These are phyloP conservation scores for Thomomys bottae DNA, from an alignment of 2,113 vertebrate species.

Conservation along the genomic window DNA sequence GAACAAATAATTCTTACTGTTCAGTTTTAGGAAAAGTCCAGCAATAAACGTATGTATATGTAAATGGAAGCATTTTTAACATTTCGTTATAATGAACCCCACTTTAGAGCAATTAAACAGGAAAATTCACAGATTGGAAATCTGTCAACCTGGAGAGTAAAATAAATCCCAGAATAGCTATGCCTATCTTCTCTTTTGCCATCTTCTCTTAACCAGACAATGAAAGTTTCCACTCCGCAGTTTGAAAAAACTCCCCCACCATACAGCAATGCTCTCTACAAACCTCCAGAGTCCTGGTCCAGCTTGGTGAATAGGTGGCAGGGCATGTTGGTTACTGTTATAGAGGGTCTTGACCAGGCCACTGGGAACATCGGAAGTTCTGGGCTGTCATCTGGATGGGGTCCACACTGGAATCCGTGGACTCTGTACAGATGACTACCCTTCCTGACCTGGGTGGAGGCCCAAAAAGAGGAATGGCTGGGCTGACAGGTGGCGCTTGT, in stretches of 20 bases:
- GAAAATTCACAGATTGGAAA: background rate
- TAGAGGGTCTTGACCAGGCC: background rate
- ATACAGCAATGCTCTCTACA: background rate
- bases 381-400: background rate
- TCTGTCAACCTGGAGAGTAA: background rate
- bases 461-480: background rate
- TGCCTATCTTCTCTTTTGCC: background rate
- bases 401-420: background rate
- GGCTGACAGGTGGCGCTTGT: too few species aligned
- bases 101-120: background rate
- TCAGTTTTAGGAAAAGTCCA: background rate
- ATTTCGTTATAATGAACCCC: background rate
- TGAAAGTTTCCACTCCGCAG: accelerated
- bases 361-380: background rate
- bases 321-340: too few species aligned
- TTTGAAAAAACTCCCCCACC: accelerated
- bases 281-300: background rate
- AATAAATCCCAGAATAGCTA: background rate
- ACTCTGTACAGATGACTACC: background rate
- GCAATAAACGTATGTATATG: background rate
- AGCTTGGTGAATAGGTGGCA: background rate
- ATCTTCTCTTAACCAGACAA: accelerated
- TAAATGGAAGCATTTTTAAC: background rate
- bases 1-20: background rate
- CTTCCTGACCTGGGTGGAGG: background rate